A percentile compares a stretch with the other conserved stretches of the same genome.
Evolutionary conservation across 2,888 invertebrate species (phyloP).

Genomic region (Acanthosepion pharaonis): DNA sequence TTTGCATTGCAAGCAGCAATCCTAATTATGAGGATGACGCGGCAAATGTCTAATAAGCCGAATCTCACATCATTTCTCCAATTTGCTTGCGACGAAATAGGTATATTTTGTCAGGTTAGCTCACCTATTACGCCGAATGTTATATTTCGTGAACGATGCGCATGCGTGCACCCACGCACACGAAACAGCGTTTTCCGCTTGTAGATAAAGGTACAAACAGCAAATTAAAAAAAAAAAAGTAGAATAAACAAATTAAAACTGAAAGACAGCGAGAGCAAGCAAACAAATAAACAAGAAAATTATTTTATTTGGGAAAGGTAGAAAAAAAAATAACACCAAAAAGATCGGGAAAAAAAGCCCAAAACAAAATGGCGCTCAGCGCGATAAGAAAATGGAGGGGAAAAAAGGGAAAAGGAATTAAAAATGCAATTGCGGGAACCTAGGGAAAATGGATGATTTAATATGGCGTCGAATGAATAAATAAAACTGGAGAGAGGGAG

Average conservation of each 20-base stretch:
- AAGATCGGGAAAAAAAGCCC: background rate
- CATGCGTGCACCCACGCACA: background rate
- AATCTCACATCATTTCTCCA: no score
- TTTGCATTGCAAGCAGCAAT: no score
- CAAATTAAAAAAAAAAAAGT: background rate
- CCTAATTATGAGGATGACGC: no score
- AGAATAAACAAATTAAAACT: background rate
- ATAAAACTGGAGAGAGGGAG: background rate
- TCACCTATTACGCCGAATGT: background rate
- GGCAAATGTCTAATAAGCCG: no score
- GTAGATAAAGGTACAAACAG: background rate
- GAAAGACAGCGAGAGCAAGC: background rate
- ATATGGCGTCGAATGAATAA: background rate
- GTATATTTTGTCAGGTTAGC: background rate
- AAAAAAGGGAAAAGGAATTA: background rate
- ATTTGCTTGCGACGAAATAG: background rate
- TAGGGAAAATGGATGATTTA: conserved; percentile 8
- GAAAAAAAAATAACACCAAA: background rate
- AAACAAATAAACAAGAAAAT: conserved; percentile 4
- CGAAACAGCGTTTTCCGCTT: background rate
- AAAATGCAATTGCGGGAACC: background rate
- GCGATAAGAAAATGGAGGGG: background rate
- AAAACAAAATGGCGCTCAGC: background rate
- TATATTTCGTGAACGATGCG: background rate
- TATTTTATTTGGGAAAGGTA: background rate